These are phyloP conservation scores for Heteractis magnifica DNA, from an alignment of 92 coral and sea anemone species.

Conservation along the genomic window DNA sequence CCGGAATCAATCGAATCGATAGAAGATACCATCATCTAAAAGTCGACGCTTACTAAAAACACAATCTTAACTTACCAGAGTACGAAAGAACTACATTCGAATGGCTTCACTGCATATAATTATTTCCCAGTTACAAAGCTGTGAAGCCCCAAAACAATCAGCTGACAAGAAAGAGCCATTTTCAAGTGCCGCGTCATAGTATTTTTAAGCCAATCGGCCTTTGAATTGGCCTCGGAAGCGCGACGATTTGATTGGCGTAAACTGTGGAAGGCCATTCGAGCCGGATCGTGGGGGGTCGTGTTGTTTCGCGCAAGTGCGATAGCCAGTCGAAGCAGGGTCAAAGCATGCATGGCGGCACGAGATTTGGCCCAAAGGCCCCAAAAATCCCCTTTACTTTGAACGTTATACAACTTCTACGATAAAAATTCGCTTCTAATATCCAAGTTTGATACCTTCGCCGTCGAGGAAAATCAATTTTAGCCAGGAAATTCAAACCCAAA, in stretches of 20 bases:
- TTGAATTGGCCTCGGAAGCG: slow-evolving; percentile 55
- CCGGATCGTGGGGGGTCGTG: slow-evolving; percentile 78
- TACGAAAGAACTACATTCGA: not conserved
- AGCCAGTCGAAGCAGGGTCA: slow-evolving; percentile 68
- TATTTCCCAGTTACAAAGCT: slow-evolving; percentile 5
- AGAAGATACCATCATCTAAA: not conserved
- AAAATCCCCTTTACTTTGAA: slow-evolving; percentile 68
- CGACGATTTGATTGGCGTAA: slow-evolving; percentile 75
- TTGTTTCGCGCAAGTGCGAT: slow-evolving; percentile 86
- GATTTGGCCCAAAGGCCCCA: slow-evolving; percentile 63
- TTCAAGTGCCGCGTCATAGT: slow-evolving; percentile 72
- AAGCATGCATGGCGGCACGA: slow-evolving; percentile 89
- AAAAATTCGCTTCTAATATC: slow-evolving; percentile 44
- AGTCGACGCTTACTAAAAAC: no score
- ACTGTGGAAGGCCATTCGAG: slow-evolving; percentile 37
- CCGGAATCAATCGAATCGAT: not conserved
- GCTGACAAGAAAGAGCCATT: slow-evolving; percentile 70
- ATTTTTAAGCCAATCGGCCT: slow-evolving; percentile 62
- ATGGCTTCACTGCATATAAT: not conserved
- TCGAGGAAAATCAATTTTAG: slow-evolving; percentile 61
- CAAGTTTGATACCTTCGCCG: slow-evolving; percentile 46
- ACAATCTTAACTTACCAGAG: no score
- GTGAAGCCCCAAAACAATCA: slow-evolving; percentile 53
- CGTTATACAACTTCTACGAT: slow-evolving; percentile 37
- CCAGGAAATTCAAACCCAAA: slow-evolving; percentile 29